Evolutionary conservation across 1,140 invertebrate species (phyloP).

Genomic region (Aphelenchoides fujianensis): DNA sequence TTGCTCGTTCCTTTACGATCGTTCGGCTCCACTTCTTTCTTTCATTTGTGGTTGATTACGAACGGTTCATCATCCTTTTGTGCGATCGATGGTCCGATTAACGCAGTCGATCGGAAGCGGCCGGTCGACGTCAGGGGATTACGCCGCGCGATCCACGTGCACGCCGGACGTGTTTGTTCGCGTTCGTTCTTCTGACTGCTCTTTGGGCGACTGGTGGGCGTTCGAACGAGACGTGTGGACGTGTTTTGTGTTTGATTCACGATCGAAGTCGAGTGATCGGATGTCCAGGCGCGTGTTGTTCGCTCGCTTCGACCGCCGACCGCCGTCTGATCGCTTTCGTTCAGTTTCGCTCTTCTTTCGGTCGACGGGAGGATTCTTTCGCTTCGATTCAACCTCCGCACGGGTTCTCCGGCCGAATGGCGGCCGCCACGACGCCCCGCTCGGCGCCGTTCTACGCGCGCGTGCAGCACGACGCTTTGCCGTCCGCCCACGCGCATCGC

Average conservation of each 20-base stretch:
- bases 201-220: too few relatives aligned
- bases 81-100: not conserved
- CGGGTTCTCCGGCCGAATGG: not conserved
- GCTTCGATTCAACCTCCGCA: not conserved
- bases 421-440: not conserved
- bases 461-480: not conserved
- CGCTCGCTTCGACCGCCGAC: not conserved
- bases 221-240: too few relatives aligned
- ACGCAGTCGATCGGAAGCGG: too few relatives aligned
- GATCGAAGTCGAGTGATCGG: not conserved
- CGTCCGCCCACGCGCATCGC: not conserved
- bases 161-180: too few relatives aligned
- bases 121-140: too few relatives aligned
- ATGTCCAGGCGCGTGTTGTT: not conserved
- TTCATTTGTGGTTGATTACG: too few relatives aligned
- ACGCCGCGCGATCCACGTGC: too few relatives aligned
- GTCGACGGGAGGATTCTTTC: not conserved
- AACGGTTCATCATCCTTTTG: too few relatives aligned
- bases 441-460: not conserved
- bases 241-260: too few relatives aligned
- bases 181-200: too few relatives aligned
- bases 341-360: not conserved
- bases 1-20: not conserved
- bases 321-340: not conserved
- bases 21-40: not conserved